Percentiles rank a stretch among this genome's conserved stretches.
phyloP scores from a whole-genome alignment of 2,888 invertebrate species.

The Agrochola litura region DNA sequence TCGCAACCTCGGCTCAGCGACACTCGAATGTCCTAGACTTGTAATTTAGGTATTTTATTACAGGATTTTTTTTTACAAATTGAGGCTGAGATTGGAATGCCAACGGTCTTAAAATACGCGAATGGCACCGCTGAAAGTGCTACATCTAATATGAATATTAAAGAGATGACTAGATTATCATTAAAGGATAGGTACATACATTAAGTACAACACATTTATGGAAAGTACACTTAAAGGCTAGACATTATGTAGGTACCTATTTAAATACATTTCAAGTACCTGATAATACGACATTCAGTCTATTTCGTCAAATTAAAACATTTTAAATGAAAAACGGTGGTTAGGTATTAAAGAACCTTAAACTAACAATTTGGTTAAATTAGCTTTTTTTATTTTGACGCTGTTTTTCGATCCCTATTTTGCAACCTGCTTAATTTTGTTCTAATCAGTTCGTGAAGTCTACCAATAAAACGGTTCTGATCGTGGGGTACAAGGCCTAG shows the following conservation, averaged over 20 bases:
- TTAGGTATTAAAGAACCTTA: neutral
- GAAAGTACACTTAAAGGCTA: neutral
- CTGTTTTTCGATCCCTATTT: neutral
- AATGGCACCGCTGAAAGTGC: neutral
- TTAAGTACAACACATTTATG: neutral
- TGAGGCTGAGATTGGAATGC: too few relatives aligned
- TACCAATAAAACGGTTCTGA: constrained; percentile 28
- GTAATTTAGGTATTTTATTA: neutral
- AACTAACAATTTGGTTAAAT: neutral
- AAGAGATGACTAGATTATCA: constrained; percentile 27
- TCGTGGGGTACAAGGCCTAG: constrained; percentile 36
- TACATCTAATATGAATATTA: neutral
- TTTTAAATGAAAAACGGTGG: neutral
- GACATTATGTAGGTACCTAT: neutral
- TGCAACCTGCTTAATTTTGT: neutral
- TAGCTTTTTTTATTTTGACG: neutral
- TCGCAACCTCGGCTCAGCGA: neutral
- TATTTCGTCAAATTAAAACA: neutral
- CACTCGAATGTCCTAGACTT: neutral
- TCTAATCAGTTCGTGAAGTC: constrained; percentile 18
- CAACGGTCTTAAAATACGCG: neutral
- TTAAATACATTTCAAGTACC: neutral
- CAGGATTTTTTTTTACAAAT: neutral
- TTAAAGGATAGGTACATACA: neutral
- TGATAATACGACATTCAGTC: neutral